A percentile compares a stretch with the other conserved stretches of the same genome.
These are phyloP conservation scores for Tipula confusa DNA, from an alignment of 2,888 invertebrate genomes.

Conservation along the genomic window DNA sequence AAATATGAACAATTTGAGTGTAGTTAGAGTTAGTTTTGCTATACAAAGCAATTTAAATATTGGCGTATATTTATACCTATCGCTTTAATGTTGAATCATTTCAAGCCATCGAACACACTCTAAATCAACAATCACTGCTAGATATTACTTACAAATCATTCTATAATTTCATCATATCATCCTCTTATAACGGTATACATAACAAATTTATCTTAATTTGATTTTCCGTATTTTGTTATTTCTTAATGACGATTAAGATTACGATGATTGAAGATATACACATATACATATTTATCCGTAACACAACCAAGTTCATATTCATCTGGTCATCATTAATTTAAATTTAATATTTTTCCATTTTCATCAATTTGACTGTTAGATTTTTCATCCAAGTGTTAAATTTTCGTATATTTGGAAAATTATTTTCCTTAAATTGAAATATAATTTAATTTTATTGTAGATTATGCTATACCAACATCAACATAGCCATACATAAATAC, in stretches of 20 bases:
- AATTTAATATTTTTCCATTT: conserved; percentile 12
- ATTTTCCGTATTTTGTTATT: neutral
- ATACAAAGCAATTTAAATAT: too few species aligned
- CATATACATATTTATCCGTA: neutral
- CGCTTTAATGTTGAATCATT: too few species aligned
- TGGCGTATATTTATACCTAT: too few species aligned
- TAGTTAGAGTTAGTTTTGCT: too few species aligned
- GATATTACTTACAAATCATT: neutral
- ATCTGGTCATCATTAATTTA: conserved; percentile 20
- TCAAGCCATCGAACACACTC: too few species aligned
- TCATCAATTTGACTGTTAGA: neutral
- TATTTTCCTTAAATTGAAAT: neutral
- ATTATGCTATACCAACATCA: too few species aligned
- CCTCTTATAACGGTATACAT: neutral
- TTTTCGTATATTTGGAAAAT: neutral
- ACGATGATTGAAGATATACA: neutral
- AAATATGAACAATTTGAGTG: too few species aligned
- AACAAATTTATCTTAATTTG: conserved; percentile 5
- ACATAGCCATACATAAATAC: too few species aligned
- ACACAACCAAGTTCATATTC: neutral
- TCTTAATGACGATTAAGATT: neutral
- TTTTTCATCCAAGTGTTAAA: neutral
- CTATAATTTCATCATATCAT: neutral
- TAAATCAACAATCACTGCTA: neutral
- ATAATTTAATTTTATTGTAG: neutral